Conservation (phyloP, 2,113 vertebrate species). For the Malaclemys terrapin region DNA sequence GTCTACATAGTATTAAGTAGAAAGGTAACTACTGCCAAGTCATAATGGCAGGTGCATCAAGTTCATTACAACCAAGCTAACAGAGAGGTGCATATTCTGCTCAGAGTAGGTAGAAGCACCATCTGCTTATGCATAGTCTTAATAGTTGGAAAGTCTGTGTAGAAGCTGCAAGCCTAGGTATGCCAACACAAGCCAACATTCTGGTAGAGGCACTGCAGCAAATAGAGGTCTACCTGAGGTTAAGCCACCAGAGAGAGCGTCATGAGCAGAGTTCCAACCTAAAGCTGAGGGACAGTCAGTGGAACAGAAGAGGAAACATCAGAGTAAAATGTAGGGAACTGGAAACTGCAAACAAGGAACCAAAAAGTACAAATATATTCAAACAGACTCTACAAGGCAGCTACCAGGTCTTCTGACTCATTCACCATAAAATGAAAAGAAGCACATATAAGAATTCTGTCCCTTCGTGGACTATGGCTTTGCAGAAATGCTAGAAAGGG, state of each 20-base stretch:
- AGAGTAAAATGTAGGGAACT: background rate
- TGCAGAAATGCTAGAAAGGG: background rate
- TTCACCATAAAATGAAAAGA: background rate
- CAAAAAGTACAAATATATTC: background rate
- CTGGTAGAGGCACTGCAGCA: background rate
- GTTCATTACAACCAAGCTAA: constrained; percentile 12
- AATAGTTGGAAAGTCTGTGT: background rate
- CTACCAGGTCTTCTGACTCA: background rate
- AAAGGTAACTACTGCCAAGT: background rate
- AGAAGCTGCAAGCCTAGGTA: background rate
- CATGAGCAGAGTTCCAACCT: rapidly evolving
- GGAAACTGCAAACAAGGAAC: background rate
- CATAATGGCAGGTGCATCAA: constrained; percentile 3
- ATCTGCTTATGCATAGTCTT: background rate
- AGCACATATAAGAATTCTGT: background rate
- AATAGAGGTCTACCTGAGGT: background rate
- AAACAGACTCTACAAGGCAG: background rate
- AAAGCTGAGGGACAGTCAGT: too few relatives aligned
- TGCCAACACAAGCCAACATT: background rate
- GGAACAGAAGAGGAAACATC: background rate
- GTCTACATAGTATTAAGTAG: background rate
- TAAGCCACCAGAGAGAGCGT: rapidly evolving
- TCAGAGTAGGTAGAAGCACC: background rate
- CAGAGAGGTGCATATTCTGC: background rate
- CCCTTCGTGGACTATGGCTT: background rate